Evolutionary conservation across 2,113 vertebrate species (phyloP).

Genomic region (Paratilapia polleni): DNA sequence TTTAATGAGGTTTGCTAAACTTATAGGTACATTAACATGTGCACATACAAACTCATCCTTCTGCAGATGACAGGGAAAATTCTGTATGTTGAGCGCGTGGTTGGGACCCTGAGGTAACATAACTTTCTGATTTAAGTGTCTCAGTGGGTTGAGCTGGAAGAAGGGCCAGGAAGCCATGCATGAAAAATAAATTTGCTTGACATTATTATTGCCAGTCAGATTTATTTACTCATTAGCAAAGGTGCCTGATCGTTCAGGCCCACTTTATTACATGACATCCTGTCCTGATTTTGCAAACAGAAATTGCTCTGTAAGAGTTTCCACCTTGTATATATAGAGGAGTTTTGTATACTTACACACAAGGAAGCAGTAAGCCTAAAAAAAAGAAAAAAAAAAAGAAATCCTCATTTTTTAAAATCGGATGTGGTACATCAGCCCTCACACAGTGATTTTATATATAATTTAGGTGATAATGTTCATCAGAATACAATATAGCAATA

Average conservation of each 20-base stretch:
- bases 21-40: neutral
- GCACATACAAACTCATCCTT: neutral
- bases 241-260: neutral
- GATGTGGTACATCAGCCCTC: neutral
- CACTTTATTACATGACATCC: neutral
- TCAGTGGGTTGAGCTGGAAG: neutral
- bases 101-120: neutral
- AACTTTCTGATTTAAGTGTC: neutral
- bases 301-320: neutral
- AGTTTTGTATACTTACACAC: neutral
- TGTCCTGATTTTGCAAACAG: neutral
- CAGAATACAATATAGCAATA: neutral
- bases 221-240: constrained; percentile 3
- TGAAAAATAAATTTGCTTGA: constrained; percentile 4
- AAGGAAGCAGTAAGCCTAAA: neutral
- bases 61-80: neutral
- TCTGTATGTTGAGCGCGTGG: neutral
- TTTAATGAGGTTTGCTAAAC: neutral
- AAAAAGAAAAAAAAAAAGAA: neutral
- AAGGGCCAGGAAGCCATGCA: neutral
- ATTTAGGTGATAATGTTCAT: neutral
- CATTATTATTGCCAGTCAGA: neutral
- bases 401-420: neutral
- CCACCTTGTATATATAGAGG: neutral
- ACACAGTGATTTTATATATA: neutral